These are phyloP conservation scores for Herminia tarsipennalis DNA, from an alignment of 2,888 invertebrate genomes.

Conservation along the genomic window DNA sequence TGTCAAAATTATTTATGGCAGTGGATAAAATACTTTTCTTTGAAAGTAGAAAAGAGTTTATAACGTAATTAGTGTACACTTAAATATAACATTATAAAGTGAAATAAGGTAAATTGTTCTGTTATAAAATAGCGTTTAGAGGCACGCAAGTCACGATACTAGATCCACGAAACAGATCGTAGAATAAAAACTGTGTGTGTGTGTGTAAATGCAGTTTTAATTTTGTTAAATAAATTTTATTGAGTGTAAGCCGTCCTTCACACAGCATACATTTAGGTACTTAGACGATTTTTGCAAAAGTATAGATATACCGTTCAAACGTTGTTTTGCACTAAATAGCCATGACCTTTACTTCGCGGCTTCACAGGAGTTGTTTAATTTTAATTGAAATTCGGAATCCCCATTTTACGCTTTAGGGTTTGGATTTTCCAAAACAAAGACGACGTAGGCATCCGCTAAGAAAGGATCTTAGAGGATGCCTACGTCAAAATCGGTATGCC, in stretches of 20 bases:
- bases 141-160: slow-evolving; percentile 40
- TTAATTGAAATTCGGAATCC: too few species aligned
- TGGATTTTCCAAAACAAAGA: too few species aligned
- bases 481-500: too few species aligned
- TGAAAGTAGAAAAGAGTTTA: slow-evolving; percentile 14
- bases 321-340: too few species aligned
- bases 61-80: slow-evolving; percentile 21
- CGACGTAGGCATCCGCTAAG: too few species aligned
- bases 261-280: background rate
- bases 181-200: slow-evolving; percentile 6
- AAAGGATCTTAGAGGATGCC: too few species aligned
- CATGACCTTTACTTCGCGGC: too few species aligned
- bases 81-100: slow-evolving; percentile 22
- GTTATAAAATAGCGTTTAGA: slow-evolving; percentile 14
- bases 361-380: too few species aligned
- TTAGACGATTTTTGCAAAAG: background rate
- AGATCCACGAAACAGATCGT: slow-evolving; percentile 43
- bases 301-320: too few species aligned
- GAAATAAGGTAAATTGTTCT: slow-evolving; percentile 34
- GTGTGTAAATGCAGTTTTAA: slow-evolving; percentile 19
- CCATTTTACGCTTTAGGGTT: too few species aligned
- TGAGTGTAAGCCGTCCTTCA: background rate
- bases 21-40: background rate
- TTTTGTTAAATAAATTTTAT: slow-evolving; percentile 18
- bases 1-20: slow-evolving; percentile 2